phyloP scores from a whole-genome alignment of 2,888 invertebrate genomes.

The Andrena praecox region DNA sequence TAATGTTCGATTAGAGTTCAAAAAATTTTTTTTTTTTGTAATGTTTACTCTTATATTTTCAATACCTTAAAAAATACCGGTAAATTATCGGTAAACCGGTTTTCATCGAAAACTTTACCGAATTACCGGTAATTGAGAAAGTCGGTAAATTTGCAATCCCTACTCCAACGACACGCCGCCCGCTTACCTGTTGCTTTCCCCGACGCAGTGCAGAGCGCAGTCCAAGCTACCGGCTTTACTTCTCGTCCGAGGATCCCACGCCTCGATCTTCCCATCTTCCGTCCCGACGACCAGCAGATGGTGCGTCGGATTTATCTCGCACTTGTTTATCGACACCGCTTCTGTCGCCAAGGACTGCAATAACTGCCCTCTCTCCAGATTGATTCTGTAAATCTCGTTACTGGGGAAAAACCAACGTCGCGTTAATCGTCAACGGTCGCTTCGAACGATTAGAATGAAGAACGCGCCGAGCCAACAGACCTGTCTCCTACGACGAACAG shows the following conservation, averaged over 20 bases:
- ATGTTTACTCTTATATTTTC: too few species aligned
- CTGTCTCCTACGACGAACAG: conserved; percentile 95
- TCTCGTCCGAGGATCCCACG: conserved; percentile 97
- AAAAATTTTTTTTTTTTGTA: too few species aligned
- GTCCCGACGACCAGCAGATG: conserved; percentile 95
- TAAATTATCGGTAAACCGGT: too few species aligned
- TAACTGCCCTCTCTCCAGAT: conserved; percentile 98
- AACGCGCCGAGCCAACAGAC: conserved; percentile 85
- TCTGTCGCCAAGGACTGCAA: conserved; percentile 93
- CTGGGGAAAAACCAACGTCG: conserved; percentile 85
- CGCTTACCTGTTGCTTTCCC: conserved; percentile 85
- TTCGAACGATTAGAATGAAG: background rate
- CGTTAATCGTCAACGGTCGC: background rate
- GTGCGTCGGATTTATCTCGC: conserved; percentile 95
- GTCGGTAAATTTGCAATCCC: too few species aligned
- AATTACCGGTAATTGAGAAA: too few species aligned
- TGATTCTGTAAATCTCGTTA: conserved; percentile 95
- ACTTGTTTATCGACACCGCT: conserved; percentile 92
- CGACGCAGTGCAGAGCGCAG: conserved; percentile 89
- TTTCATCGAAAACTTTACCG: too few species aligned
- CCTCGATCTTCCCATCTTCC: conserved; percentile 96
- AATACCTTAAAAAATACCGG: too few species aligned
- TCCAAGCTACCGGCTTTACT: conserved; percentile 93
- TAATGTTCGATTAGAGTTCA: too few species aligned
- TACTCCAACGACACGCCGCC: background rate